Conservation (phyloP, 2,888 invertebrate species). For the Yponomeuta sedellus region DNA sequence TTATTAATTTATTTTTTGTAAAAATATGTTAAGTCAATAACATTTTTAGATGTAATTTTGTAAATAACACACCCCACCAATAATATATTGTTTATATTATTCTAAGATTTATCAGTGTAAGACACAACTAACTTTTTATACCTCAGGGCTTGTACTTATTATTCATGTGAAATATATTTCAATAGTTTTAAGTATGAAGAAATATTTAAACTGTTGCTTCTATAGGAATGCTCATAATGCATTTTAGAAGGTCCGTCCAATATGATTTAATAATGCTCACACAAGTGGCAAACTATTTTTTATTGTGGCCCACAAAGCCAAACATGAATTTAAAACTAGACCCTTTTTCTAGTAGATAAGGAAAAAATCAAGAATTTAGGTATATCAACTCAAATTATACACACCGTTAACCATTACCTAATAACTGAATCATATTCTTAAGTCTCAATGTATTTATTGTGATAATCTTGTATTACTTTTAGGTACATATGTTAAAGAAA, state of each 20-base stretch:
- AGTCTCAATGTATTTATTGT: too few species aligned
- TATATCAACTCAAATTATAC: too few species aligned
- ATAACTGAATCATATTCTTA: too few species aligned
- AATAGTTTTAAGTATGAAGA: not conserved
- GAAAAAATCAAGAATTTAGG: too few species aligned
- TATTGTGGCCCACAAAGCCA: not conserved
- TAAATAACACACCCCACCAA: constrained; percentile 11
- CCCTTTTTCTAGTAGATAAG: too few species aligned
- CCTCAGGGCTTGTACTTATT: constrained; percentile 14
- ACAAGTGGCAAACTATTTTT: constrained; percentile 4
- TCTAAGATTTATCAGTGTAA: constrained; percentile 19
- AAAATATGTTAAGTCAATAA: constrained; percentile 1
- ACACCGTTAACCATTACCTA: too few species aligned
- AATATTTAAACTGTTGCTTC: not conserved
- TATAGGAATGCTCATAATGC: not conserved
- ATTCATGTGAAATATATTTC: not conserved
- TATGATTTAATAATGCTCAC: not conserved
- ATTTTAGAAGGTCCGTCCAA: constrained; percentile 1
- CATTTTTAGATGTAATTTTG: not conserved
- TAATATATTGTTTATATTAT: constrained; percentile 16
- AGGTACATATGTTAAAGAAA: too few species aligned
- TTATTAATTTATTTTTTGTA: constrained; percentile 15
- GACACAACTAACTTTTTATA: constrained; percentile 15
- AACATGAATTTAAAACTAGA: not conserved
- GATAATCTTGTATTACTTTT: too few species aligned